Conservation (phyloP, 2,113 vertebrate species). For the Donacobius atricapilla region DNA sequence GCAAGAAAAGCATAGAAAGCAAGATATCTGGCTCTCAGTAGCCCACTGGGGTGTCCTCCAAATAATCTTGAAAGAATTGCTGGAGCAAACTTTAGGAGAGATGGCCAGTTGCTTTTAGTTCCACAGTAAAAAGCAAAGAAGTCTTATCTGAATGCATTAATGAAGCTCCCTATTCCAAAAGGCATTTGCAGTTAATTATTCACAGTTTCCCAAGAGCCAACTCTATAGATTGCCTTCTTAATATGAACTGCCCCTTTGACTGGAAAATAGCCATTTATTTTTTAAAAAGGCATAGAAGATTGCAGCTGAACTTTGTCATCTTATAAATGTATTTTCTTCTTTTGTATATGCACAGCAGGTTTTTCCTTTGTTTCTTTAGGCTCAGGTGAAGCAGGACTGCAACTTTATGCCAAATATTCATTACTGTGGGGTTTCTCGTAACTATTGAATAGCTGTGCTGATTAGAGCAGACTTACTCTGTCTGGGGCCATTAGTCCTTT, state of each 20-base stretch:
- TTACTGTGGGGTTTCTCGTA: neutral
- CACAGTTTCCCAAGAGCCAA: neutral
- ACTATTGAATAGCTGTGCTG: conserved; percentile 39
- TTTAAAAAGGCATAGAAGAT: neutral
- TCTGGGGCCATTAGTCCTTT: conserved; percentile 33
- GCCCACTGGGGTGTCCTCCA: neutral
- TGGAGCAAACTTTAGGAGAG: neutral
- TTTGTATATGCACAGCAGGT: neutral
- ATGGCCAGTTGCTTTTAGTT: neutral
- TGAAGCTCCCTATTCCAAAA: neutral
- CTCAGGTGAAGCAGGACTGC: conserved; percentile 30
- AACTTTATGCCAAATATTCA: conserved; percentile 34
- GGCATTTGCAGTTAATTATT: neutral
- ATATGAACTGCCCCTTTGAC: neutral
- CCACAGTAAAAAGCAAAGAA: neutral
- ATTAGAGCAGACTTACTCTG: conserved; percentile 25
- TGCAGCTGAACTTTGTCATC: neutral
- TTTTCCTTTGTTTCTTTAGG: neutral
- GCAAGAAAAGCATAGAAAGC: neutral
- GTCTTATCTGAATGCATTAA: neutral
- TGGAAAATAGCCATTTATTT: conserved; percentile 14
- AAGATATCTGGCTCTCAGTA: neutral
- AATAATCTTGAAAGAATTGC: neutral
- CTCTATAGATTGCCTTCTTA: neutral
- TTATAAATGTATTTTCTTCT: conserved; percentile 38